Conservation (phyloP, 2,113 vertebrate genomes). For the Pogonocichla stellata region DNA sequence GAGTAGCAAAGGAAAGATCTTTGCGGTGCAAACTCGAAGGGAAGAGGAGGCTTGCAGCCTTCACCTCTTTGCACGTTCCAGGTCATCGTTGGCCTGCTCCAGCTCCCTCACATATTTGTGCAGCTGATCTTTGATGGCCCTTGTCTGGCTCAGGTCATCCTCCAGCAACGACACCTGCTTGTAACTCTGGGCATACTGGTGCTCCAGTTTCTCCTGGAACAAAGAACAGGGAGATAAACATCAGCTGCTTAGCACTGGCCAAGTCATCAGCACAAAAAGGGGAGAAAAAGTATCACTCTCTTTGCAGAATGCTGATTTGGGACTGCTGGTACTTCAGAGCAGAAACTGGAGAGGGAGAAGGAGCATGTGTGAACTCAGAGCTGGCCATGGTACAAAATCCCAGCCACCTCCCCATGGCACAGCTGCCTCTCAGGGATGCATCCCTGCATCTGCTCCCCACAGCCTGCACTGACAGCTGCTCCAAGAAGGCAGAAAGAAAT, state of each 20-base stretch:
- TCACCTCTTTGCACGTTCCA: slow-evolving; percentile 96
- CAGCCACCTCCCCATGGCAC: not conserved
- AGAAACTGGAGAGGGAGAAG: not conserved
- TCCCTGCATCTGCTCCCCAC: not conserved
- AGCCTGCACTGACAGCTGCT: slow-evolving; percentile 22
- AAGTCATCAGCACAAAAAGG: not conserved
- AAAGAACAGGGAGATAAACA: not conserved
- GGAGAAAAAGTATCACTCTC: not conserved
- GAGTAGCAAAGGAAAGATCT: not conserved
- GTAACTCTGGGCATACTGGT: slow-evolving; percentile 94
- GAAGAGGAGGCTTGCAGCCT: not conserved
- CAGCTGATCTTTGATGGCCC: slow-evolving; percentile 95
- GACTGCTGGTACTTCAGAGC: not conserved
- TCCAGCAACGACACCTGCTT: slow-evolving; percentile 94
- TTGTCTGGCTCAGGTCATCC: slow-evolving; percentile 92
- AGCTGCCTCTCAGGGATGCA: not conserved
- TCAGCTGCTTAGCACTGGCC: not conserved
- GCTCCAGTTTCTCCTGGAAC: slow-evolving; percentile 93
- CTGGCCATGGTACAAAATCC: not conserved
- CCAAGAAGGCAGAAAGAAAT: not conserved
- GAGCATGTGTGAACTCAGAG: not conserved
- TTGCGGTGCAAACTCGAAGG: not conserved
- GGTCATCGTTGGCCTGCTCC: slow-evolving; percentile 97
- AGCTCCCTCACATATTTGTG: slow-evolving; percentile 97
- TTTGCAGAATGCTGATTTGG: not conserved